Evolutionary conservation across 2,113 vertebrate genomes (phyloP).

Genomic region (Budorcas taxicolor): DNA sequence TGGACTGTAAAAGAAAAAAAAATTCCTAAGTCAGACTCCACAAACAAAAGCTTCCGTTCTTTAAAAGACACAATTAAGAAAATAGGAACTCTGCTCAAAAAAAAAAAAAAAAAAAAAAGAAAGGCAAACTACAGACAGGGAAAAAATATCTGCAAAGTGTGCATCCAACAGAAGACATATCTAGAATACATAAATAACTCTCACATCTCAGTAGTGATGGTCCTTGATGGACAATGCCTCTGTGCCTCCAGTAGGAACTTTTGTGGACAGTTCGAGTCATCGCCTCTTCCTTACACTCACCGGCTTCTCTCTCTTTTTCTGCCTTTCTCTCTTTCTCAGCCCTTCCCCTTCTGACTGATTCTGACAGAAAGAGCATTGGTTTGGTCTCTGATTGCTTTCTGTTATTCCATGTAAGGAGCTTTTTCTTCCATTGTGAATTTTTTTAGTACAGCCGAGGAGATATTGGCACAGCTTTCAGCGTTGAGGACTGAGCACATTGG

Average conservation of each 20-base stretch:
- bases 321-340: not conserved
- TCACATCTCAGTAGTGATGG: not conserved
- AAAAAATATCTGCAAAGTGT: not conserved
- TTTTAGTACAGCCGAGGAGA: not conserved
- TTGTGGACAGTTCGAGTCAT: too few species aligned
- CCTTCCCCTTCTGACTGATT: not conserved
- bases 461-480: not conserved
- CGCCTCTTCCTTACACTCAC: not conserved
- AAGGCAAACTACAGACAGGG: not conserved
- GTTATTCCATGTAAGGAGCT: not conserved
- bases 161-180: not conserved
- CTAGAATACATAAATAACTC: not conserved
- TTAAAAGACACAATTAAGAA: not conserved
- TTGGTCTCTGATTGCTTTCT: not conserved
- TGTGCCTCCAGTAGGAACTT: not conserved
- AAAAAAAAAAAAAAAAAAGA: not conserved
- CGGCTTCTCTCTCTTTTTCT: not conserved
- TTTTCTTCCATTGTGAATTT: not conserved
- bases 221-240: too few species aligned
- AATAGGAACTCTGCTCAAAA: not conserved
- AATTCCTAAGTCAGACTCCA: not conserved
- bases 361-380: not conserved
- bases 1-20: not conserved
- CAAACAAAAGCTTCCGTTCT: not conserved
- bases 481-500: not conserved